Percentiles rank a stretch among this genome's conserved stretches.
Conservation (phyloP, 1,140 invertebrate genomes). For the Caerostris darwini region DNA sequence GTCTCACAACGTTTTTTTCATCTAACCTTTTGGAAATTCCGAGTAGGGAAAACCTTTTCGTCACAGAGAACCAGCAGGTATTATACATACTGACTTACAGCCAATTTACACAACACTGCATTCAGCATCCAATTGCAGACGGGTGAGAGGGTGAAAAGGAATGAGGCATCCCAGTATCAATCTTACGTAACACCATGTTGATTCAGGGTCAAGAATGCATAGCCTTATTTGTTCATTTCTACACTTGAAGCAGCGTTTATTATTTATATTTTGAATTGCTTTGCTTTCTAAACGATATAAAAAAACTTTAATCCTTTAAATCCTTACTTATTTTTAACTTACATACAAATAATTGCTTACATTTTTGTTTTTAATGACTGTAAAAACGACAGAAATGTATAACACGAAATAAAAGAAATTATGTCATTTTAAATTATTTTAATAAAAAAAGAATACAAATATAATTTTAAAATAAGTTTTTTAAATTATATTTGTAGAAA, state of each 20-base stretch:
- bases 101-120: conserved; percentile 8
- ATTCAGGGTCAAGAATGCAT: background rate
- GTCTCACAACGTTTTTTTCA: conserved; percentile 47
- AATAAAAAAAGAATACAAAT: too few species aligned
- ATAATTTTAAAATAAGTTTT: too few species aligned
- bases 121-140: background rate
- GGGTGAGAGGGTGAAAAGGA: background rate
- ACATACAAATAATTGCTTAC: too few species aligned
- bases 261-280: too few species aligned
- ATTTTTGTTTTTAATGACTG: too few species aligned
- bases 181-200: background rate
- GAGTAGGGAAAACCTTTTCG: conserved; percentile 24
- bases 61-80: background rate
- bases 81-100: background rate
- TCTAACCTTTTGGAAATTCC: conserved; percentile 63
- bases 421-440: too few species aligned
- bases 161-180: background rate
- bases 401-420: too few species aligned
- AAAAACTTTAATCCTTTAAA: too few species aligned
- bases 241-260: background rate
- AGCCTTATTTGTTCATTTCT: background rate
- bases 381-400: too few species aligned
- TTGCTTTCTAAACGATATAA: too few species aligned
- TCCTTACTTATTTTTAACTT: too few species aligned
- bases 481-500: too few species aligned